Conservation (phyloP, 2,113 vertebrate genomes). For the Sceloporus undulatus region DNA sequence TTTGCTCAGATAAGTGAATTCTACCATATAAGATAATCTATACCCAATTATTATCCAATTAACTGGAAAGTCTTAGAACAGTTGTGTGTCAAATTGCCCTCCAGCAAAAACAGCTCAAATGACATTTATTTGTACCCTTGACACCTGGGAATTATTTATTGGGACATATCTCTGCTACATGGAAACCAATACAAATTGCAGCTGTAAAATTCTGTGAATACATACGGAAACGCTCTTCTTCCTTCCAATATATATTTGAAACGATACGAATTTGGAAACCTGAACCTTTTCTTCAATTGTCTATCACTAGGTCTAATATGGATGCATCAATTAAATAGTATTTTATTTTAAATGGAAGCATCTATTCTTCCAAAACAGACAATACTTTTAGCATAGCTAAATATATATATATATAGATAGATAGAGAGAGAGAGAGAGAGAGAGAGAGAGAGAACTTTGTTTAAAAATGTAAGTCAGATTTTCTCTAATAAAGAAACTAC, state of each 20-base stretch:
- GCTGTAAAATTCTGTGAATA: not conserved
- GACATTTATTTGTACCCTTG: not conserved
- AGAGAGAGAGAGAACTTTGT: slow-evolving; percentile 25
- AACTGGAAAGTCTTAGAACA: not conserved
- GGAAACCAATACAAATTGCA: not conserved
- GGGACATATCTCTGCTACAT: not conserved
- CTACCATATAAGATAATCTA: not conserved
- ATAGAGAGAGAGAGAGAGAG: too few species aligned
- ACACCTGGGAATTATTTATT: not conserved
- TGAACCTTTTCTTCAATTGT: not conserved
- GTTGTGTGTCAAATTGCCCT: not conserved
- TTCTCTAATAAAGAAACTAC: slow-evolving; percentile 58
- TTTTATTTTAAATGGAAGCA: slow-evolving; percentile 24
- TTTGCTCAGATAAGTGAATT: slow-evolving; percentile 3
- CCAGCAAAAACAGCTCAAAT: not conserved
- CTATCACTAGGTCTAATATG: not conserved
- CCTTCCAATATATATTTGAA: not conserved
- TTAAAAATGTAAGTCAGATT: slow-evolving; percentile 55
- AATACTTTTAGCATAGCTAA: slow-evolving; percentile 12
- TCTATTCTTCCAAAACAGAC: slow-evolving; percentile 31
- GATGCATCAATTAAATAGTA: not conserved
- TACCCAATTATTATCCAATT: not conserved
- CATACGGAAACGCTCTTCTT: not conserved
- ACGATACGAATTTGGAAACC: not conserved
- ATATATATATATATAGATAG: slow-evolving; percentile 8